A percentile compares a stretch with the other conserved stretches of the same genome.
These are phyloP conservation scores for Bombus affinis DNA, from an alignment of 1,140 invertebrate genomes.

Conservation along the genomic window DNA sequence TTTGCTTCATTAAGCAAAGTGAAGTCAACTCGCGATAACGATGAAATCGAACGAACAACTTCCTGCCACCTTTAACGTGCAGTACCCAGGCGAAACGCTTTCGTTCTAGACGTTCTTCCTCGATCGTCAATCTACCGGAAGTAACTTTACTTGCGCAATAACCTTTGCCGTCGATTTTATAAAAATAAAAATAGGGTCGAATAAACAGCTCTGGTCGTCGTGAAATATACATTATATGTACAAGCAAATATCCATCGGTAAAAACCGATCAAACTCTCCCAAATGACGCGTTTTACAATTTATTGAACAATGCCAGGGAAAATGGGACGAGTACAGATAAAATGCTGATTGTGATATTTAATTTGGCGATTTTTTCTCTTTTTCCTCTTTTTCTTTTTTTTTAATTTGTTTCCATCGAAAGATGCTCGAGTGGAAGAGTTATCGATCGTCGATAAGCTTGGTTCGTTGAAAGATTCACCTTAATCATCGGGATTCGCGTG, in stretches of 20 bases:
- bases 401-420: not conserved
- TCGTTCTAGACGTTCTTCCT: not conserved
- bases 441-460: not conserved
- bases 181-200: constrained; percentile 6
- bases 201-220: not conserved
- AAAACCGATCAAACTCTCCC: not conserved
- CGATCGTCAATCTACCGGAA: constrained; percentile 10
- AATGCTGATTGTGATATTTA: not conserved
- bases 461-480: not conserved
- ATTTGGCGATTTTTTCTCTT: not conserved
- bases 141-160: not conserved
- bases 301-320: not conserved
- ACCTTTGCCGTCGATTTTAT: constrained; percentile 21
- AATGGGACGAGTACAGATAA: not conserved
- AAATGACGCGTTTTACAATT: not conserved
- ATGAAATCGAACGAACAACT: constrained; percentile 25
- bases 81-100: not conserved
- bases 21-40: constrained; percentile 1
- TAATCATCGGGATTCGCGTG: not conserved
- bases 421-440: too few species aligned
- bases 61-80: not conserved
- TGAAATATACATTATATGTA: not conserved
- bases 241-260: not conserved
- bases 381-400: not conserved
- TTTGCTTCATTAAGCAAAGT: constrained; percentile 35